Evolutionary conservation across 2,797 vertebrate species (phyloP).

Genomic region (Chanos chanos): DNA sequence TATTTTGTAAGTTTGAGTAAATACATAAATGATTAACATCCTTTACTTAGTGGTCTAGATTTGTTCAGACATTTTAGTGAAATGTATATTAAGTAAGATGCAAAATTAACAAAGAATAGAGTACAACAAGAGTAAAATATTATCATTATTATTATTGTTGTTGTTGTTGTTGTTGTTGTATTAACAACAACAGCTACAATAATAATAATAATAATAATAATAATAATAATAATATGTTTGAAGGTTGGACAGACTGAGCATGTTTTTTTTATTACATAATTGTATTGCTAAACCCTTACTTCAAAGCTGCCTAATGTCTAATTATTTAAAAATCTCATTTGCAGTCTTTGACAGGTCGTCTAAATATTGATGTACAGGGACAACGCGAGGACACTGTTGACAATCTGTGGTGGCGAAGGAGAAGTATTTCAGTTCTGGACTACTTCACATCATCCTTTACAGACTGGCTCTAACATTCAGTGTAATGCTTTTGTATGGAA

Average conservation of each 20-base stretch:
- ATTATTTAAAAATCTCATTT: constrained; percentile 30
- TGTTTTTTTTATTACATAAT: too few relatives aligned
- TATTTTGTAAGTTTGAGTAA: too few relatives aligned
- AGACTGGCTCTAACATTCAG: neutral
- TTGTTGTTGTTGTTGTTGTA: neutral
- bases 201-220: constrained; percentile 22
- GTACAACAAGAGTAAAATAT: constrained; percentile 18
- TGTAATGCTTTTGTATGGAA: too few relatives aligned
- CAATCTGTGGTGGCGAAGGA: constrained; percentile 28
- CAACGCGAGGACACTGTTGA: constrained; percentile 30
- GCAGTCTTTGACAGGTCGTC: constrained; percentile 41
- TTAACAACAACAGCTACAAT: constrained; percentile 27
- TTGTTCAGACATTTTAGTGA: too few relatives aligned
- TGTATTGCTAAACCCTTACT: neutral
- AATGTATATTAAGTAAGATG: too few relatives aligned
- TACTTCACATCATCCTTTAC: too few relatives aligned
- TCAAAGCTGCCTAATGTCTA: neutral
- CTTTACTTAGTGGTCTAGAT: too few relatives aligned
- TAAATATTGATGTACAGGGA: constrained; percentile 43
- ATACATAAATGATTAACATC: too few relatives aligned
- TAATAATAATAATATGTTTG: constrained; percentile 18
- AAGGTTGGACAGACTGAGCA: too few relatives aligned
- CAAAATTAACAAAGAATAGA: too few relatives aligned
- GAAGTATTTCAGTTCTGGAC: neutral
- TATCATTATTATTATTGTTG: neutral